Evolutionary conservation across 2,888 invertebrate species (phyloP).

Genomic region (Noctua fimbriata): DNA sequence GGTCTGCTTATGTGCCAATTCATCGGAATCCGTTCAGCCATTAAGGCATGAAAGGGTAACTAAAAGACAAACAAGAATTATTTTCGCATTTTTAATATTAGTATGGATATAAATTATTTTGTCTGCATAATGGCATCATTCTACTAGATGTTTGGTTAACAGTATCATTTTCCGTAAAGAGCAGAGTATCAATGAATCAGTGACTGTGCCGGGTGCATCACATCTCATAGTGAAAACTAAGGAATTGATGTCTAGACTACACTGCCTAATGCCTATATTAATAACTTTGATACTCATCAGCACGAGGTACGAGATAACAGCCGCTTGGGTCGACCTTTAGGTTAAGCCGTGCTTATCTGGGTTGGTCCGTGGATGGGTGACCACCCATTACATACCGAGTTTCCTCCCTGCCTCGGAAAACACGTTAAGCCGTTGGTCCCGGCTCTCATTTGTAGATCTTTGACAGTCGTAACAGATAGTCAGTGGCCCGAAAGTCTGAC

Average conservation of each 20-base stretch:
- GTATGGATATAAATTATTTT: background rate
- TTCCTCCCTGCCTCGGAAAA: too few relatives aligned
- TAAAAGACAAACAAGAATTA: background rate
- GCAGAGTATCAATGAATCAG: background rate
- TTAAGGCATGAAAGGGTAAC: background rate
- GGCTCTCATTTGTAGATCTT: too few relatives aligned
- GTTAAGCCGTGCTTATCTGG: too few relatives aligned
- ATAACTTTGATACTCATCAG: background rate
- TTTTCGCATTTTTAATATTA: background rate
- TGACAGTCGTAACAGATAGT: too few relatives aligned
- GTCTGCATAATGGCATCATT: background rate
- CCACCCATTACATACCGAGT: too few relatives aligned
- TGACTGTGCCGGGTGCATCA: background rate
- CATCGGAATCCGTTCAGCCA: background rate
- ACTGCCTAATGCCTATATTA: background rate
- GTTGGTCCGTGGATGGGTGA: too few relatives aligned
- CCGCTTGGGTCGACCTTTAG: too few relatives aligned
- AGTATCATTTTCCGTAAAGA: too few relatives aligned
- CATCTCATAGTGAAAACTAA: background rate
- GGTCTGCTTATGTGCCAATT: background rate
- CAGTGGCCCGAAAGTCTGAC: too few relatives aligned
- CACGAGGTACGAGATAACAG: too few relatives aligned
- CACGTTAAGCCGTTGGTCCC: too few relatives aligned
- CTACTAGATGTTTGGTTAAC: background rate
- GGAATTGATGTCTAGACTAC: background rate